Conservation (phyloP, 2,797 vertebrate species). For the Sphenopsis melanotis region DNA sequence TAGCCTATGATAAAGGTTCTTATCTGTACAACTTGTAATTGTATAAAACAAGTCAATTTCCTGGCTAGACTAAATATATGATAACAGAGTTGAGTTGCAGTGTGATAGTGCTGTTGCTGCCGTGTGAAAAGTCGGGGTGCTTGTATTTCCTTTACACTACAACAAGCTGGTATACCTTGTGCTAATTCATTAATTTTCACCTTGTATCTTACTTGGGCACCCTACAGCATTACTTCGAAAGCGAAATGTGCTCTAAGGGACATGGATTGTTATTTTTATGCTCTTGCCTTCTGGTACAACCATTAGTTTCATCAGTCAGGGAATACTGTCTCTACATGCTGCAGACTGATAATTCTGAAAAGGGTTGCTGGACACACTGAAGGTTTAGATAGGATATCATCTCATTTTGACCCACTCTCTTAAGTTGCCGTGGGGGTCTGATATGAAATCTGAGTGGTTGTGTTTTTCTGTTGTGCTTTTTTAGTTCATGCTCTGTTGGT, state of each 20-base stretch:
- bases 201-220: neutral
- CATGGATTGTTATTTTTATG: neutral
- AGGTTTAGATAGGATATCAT: neutral
- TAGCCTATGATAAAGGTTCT: neutral
- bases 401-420: neutral
- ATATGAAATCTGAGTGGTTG: neutral
- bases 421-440: neutral
- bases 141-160: neutral
- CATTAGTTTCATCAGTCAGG: neutral
- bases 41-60: neutral
- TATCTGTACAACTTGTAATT: neutral
- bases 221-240: neutral
- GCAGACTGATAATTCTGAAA: neutral
- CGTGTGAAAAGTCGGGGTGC: neutral
- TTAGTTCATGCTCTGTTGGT: neutral
- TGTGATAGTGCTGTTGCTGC: neutral
- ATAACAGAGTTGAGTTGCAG: neutral
- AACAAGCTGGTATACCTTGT: neutral
- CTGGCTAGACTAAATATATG: neutral
- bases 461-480: neutral
- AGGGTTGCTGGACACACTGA: neutral
- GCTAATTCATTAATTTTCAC: neutral
- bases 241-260: neutral
- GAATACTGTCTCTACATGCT: neutral
- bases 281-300: neutral